A percentile compares a stretch with the other conserved stretches of the same genome.
phyloP scores from a whole-genome alignment of 2,797 vertebrate genomes.

The Sphenopsis melanotis region DNA sequence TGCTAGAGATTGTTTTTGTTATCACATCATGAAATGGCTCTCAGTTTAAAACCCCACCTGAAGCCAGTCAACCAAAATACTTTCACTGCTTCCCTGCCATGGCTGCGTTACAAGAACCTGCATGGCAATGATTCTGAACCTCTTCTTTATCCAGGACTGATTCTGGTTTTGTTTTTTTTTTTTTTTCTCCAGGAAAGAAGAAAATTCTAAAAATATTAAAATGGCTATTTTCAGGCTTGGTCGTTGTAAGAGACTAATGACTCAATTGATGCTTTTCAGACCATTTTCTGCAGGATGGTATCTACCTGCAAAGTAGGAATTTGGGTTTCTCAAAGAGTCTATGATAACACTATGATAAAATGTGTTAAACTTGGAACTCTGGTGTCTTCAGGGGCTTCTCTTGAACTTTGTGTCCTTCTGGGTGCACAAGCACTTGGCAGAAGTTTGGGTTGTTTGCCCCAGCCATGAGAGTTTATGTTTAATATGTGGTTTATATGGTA shows the following conservation, averaged over 20 bases:
- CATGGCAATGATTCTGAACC: background rate
- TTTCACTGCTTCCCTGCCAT: background rate
- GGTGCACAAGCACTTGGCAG: background rate
- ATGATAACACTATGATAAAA: background rate
- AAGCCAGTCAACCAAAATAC: background rate
- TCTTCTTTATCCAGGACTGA: background rate
- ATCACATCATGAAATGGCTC: background rate
- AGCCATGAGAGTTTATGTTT: fast-evolving
- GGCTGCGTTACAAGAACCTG: background rate
- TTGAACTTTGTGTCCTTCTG: background rate
- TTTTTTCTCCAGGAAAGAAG: background rate
- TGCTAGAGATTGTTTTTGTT: background rate
- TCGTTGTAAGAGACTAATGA: background rate
- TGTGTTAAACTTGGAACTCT: background rate
- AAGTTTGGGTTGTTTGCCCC: background rate
- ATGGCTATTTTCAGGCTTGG: background rate
- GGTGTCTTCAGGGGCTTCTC: background rate
- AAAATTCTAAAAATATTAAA: background rate
- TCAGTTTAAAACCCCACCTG: background rate
- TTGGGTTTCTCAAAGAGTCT: background rate
- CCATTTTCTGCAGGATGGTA: background rate
- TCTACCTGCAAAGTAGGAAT: background rate
- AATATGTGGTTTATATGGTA: background rate
- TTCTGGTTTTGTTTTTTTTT: background rate
- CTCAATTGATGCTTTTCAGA: background rate